Conservation (phyloP, 2,888 invertebrate genomes). For the Thalpophila matura region DNA sequence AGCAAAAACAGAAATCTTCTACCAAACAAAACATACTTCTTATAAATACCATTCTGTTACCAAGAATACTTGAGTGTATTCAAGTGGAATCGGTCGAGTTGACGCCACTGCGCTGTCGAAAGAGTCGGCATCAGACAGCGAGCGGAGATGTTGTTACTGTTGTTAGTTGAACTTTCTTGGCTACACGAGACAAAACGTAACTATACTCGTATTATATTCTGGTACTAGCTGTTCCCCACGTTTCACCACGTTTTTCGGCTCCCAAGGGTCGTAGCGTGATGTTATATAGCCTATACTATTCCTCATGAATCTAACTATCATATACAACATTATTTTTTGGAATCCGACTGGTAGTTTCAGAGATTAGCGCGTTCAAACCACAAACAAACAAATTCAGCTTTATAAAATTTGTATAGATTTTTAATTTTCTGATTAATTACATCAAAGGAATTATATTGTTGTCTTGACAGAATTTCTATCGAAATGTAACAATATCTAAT, state of each 20-base stretch:
- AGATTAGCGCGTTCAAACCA: too few species aligned
- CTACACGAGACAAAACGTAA: background rate
- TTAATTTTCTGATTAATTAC: too few species aligned
- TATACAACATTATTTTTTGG: too few species aligned
- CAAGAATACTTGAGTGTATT: constrained; percentile 47
- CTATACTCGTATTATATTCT: background rate
- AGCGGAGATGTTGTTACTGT: constrained; percentile 23
- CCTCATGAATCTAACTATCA: too few species aligned
- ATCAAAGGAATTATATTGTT: background rate
- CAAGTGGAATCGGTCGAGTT: constrained; percentile 33
- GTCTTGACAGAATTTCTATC: background rate
- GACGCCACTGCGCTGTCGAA: constrained; percentile 28
- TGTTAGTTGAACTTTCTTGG: constrained; percentile 31
- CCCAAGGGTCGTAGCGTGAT: too few species aligned
- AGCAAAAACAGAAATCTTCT: constrained; percentile 11
- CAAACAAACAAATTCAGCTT: too few species aligned
- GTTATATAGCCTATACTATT: too few species aligned
- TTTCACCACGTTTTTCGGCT: too few species aligned
- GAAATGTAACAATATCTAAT: background rate
- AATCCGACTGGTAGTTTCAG: too few species aligned
- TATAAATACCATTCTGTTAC: constrained; percentile 41
- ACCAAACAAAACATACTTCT: background rate
- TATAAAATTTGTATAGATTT: too few species aligned
- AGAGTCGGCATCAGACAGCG: constrained; percentile 31
- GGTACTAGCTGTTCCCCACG: too few species aligned